Evolutionary conservation across 1,140 invertebrate species (phyloP).

Genomic region (Homalodisca vitripennis): DNA sequence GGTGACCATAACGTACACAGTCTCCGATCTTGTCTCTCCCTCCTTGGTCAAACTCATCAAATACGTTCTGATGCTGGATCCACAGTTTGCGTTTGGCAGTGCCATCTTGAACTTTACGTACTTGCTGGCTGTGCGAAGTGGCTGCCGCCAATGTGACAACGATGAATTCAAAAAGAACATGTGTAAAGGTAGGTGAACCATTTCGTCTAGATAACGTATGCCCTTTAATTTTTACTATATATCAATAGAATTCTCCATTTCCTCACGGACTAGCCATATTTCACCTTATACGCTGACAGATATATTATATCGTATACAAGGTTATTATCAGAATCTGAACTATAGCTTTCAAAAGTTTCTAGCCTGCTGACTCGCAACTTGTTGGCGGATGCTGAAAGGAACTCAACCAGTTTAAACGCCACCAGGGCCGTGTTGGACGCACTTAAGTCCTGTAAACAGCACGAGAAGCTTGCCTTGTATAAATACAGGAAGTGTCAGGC

Average conservation of each 20-base stretch:
- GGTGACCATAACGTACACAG: too few relatives aligned
- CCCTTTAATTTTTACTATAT: too few relatives aligned
- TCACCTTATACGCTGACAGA: too few relatives aligned
- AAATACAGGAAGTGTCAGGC: background rate
- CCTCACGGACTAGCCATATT: too few relatives aligned
- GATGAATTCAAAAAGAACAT: background rate
- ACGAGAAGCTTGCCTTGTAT: background rate
- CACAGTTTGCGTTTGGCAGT: slow-evolving; percentile 12
- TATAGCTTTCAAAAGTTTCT: background rate
- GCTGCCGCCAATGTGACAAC: slow-evolving; percentile 12
- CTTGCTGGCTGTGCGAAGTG: background rate
- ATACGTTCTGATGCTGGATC: slow-evolving; percentile 6
- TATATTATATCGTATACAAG: too few relatives aligned
- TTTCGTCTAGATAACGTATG: too few relatives aligned
- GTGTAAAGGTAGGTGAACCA: slow-evolving; percentile 19
- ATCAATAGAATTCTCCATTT: too few relatives aligned
- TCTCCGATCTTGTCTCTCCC: background rate
- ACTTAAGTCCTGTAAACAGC: background rate
- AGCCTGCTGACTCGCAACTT: background rate
- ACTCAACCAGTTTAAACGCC: background rate
- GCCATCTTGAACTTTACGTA: slow-evolving; percentile 19
- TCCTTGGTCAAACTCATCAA: background rate
- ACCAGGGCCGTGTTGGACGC: background rate
- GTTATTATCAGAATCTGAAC: too few relatives aligned
- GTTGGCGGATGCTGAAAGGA: too few relatives aligned